These are phyloP conservation scores for Aurelia aurita DNA, from an alignment of 30 jellyfish, hydroid and myxozoan genomes.

Conservation along the genomic window DNA sequence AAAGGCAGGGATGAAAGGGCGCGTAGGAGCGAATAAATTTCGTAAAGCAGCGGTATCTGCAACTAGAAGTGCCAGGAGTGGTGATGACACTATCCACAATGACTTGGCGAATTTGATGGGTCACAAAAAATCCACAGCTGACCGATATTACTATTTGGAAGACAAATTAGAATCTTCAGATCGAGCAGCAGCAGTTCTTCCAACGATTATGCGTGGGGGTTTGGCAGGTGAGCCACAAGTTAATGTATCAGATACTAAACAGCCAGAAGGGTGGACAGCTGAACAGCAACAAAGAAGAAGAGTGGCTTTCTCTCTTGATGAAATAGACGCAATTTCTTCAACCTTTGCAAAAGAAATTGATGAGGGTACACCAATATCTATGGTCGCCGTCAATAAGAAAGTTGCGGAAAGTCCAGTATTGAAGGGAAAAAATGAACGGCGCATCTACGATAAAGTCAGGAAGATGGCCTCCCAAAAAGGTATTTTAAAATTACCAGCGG, in stretches of 20 bases:
- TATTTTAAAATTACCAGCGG: constrained; percentile 36
- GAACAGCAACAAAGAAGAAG: not conserved
- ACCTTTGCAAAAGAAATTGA: constrained; percentile 20
- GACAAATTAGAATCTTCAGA: constrained; percentile 33
- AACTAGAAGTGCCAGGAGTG: not conserved
- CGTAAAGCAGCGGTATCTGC: constrained; percentile 54
- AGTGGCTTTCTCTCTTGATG: constrained; percentile 15
- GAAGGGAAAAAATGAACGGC: constrained; percentile 1
- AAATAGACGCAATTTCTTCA: constrained; percentile 9
- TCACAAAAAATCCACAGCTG: constrained; percentile 50
- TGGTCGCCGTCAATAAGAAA: constrained; percentile 20
- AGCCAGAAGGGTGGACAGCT: too few relatives aligned
- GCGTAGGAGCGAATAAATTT: constrained; percentile 49
- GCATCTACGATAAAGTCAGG: constrained; percentile 47
- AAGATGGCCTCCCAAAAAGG: constrained; percentile 16
- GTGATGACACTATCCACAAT: constrained; percentile 12
- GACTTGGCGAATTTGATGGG: constrained; percentile 61
- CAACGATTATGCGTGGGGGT: constrained; percentile 4
- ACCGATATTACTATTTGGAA: constrained; percentile 32
- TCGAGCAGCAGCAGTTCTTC: constrained; percentile 56
- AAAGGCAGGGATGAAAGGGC: constrained; percentile 56
- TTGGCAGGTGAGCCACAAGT: too few relatives aligned
- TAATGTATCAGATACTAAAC: not conserved
- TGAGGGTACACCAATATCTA: constrained; percentile 1
- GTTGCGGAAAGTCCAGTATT: constrained; percentile 16